phyloP scores from a whole-genome alignment of 2,113 vertebrate genomes.

The Caretta caretta region DNA sequence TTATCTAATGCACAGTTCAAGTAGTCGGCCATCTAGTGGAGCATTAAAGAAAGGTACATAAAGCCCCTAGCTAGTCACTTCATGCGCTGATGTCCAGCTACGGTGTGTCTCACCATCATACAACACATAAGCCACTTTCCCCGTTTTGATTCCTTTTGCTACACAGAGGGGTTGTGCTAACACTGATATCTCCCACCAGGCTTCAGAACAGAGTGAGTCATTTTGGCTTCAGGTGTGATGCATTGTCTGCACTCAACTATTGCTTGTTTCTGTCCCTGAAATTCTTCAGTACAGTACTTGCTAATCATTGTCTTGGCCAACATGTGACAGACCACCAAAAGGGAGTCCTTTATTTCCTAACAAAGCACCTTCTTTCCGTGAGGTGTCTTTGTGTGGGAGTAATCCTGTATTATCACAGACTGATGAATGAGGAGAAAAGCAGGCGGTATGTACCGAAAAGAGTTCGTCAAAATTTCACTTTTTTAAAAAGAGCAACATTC shows the following conservation, averaged over 20 bases:
- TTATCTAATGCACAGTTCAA: not conserved
- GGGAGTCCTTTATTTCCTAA: slow-evolving; percentile 25
- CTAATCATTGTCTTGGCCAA: slow-evolving; percentile 36
- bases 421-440: not conserved
- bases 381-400: slow-evolving; percentile 7
- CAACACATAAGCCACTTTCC: not conserved
- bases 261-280: slow-evolving; percentile 32
- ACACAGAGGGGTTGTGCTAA: slow-evolving; percentile 21
- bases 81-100: not conserved
- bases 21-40: not conserved
- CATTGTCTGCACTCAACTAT: not conserved
- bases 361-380: slow-evolving; percentile 13
- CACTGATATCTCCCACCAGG: slow-evolving; percentile 18
- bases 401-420: not conserved
- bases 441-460: not conserved
- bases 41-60: not conserved
- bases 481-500: not conserved
- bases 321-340: slow-evolving; percentile 30
- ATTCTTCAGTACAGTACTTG: slow-evolving; percentile 32
- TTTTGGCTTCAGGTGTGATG: slow-evolving; percentile 39
- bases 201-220: slow-evolving; percentile 40
- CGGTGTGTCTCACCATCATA: not conserved
- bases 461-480: not conserved
- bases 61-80: not conserved
- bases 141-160: not conserved